These are phyloP conservation scores for Gyrodactylus bullatarudis DNA, from an alignment of 1,140 invertebrate genomes.

Conservation along the genomic window DNA sequence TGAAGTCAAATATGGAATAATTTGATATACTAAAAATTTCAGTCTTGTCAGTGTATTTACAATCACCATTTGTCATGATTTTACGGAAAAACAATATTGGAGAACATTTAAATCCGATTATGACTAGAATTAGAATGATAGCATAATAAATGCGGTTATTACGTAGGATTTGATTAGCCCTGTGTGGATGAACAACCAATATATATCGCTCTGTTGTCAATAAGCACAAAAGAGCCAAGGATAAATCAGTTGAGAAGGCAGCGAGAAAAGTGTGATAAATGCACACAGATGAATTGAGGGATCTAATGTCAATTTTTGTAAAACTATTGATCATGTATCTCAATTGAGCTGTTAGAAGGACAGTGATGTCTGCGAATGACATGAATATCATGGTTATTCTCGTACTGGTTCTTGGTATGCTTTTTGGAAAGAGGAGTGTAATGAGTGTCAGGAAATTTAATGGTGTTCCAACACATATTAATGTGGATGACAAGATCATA, in stretches of 20 bases:
- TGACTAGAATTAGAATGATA: neutral
- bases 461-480: no score
- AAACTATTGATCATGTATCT: neutral
- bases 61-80: neutral
- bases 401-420: neutral
- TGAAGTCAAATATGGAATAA: neutral
- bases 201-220: slow-evolving; percentile 1
- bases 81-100: neutral
- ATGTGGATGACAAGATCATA: no score
- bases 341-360: neutral
- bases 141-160: neutral
- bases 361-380: neutral
- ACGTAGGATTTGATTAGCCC: neutral
- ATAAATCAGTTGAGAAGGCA: neutral
- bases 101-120: neutral
- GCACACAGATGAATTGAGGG: neutral
- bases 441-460: neutral
- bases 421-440: neutral
- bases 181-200: neutral
- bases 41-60: neutral
- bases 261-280: neutral
- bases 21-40: neutral
- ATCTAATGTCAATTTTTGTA: slow-evolving; percentile 1
- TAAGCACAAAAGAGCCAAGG: neutral
- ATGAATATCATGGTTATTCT: neutral